Evolutionary conservation across 2,113 vertebrate species (phyloP), one percentile per base, ranked within the genome.

Genomic region (Irena cyanogastra): DNA sequence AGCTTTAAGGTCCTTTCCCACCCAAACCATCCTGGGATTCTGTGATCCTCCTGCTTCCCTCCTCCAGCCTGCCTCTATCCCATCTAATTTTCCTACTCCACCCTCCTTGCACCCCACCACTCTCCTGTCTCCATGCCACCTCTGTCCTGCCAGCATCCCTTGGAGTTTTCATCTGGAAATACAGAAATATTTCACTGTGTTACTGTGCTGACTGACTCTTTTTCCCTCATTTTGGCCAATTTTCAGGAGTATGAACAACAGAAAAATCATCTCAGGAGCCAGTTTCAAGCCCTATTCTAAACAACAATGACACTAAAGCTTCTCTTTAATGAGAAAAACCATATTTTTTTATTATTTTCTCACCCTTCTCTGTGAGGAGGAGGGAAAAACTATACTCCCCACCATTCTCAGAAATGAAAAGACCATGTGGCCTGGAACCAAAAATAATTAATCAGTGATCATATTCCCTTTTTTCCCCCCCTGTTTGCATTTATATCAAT

Each of bases 401-500:
- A 24, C 23, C 31, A 42, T 41, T 9, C 30, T 80, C 28, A 59
- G 39, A 45, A 91, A 56, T 13, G 1, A 30, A 35, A 41, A 41
- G 21, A 59, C 13, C 3, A 2, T 49, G 45, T 41, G 35, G 33
- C 44, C 13, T 54, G 14, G 8, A 41, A 61, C 6, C 7, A 16
- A 27, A 89, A 91, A 45, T 13, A 68, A 90, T 33, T n/a, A 54
- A 3, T 3, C n/a, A 31, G 2, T 63, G 24, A 30, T 7, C 20
- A 35, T 31, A 35, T 53, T 47, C 37, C 3, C 20, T 30, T 47
- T 49, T 5, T 0, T 0, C 11, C 22, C 1, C 11, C 17, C 30
- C 47, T 13, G 4, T 5, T 31, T 57, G 35, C 17, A 19, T 37
- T 80, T 37, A 23, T 27, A 57, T 31, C 3, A 17, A 27, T 35